These are phyloP conservation scores for Agrochola litura DNA, from an alignment of 2,888 invertebrate species.

Conservation along the genomic window DNA sequence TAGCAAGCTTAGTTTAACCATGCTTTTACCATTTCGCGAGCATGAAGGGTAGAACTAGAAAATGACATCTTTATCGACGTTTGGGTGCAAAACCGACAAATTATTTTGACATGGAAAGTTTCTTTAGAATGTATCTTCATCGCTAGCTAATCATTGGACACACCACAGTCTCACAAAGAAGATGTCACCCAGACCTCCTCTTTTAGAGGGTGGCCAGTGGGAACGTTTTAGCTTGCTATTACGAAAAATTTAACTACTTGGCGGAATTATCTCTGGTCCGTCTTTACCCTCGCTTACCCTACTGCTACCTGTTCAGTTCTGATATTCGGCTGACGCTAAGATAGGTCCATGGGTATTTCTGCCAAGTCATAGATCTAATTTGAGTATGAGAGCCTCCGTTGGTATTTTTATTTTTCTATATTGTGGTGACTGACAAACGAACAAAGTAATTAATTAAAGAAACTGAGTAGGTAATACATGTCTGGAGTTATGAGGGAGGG, in stretches of 20 bases:
- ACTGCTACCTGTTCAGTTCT: slow-evolving; percentile 6
- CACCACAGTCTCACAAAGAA: not conserved
- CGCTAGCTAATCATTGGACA: not conserved
- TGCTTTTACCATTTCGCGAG: slow-evolving; percentile 16
- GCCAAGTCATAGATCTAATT: not conserved
- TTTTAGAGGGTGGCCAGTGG: not conserved
- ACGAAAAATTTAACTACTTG: slow-evolving; percentile 7
- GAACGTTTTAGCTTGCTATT: not conserved
- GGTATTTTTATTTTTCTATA: not conserved
- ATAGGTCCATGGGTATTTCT: slow-evolving; percentile 21
- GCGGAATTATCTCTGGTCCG: slow-evolving; percentile 18
- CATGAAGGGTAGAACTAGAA: not conserved
- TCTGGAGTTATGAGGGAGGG: not conserved
- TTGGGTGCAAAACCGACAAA: not conserved
- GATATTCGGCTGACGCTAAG: not conserved
- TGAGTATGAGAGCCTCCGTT: not conserved
- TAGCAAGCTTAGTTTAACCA: slow-evolving; percentile 3
- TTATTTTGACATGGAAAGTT: not conserved
- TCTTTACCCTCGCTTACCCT: not conserved
- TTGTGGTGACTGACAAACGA: not conserved
- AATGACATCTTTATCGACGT: not conserved
- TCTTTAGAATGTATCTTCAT: not conserved
- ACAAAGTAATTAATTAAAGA: not conserved
- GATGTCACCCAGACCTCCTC: not conserved
- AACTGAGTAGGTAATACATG: not conserved